Base-by-base conservation (phyloP, 2,888 invertebrate species). In the Leptarthrus brevirostris region DNA sequence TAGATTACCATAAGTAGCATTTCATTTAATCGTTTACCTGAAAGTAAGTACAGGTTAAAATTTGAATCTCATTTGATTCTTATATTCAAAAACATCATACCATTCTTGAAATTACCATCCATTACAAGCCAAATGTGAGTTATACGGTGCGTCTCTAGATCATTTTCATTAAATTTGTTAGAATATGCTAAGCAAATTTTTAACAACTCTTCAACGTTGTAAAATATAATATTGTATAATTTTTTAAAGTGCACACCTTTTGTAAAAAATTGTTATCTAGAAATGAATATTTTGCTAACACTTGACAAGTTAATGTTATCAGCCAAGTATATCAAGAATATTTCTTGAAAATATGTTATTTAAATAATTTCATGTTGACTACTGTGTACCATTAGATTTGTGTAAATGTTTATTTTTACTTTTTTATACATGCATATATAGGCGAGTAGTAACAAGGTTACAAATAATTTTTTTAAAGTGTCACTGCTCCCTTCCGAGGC, bases 221-320 rank as follows among this genome's bases (percentile, higher is more conserved):
- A 49, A 49, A 49, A 8, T 16, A 64, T 64, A 44, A 44, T 40
- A 44, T 44, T 22, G 40, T 22, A 36, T 44, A 64, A 22, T 64
- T 64, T 64, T 64, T 36, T 64, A 64, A 40, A 64, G 47, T 58
- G 64, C 64, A 64, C 64, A 64, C 24, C n/a, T 64, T 64, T 64
- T 64, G 64, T 64, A 64, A 44, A 64, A 24, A 64, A 64, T 47
- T 64, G 64, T 64, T 64, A 64, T 47, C 44, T 64, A 64, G 24
- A 47, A 64, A n/a, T 16, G 26, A 44, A 24, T 64, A 64, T 64
- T 64, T 64, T 64, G 64, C 64, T 64, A 64, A 64, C 64, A 64
- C 47, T 49, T 44, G 20, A 36, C 64, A 24, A 64, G 44, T 64
- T 64, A 47, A 18, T 44, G 64, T 64, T 64, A 44, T 64, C 47